These are phyloP conservation scores for Hyperopisus bebe DNA, from an alignment of 2,113 vertebrate genomes.

Conservation along the genomic window DNA sequence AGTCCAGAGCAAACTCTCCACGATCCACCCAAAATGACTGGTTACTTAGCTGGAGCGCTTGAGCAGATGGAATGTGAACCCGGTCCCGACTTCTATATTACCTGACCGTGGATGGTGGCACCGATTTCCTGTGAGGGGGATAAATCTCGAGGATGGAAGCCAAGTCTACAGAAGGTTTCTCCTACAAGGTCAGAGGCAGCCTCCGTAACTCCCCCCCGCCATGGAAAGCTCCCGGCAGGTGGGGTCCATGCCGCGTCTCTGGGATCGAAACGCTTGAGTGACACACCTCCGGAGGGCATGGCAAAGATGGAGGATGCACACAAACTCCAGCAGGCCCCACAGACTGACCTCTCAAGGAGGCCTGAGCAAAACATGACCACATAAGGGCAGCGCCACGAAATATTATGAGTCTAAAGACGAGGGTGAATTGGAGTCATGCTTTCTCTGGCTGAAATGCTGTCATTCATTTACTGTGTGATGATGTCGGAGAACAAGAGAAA, in stretches of 20 bases:
- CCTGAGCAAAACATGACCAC: neutral
- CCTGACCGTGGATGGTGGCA: neutral
- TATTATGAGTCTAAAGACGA: too few species aligned
- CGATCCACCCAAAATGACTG: neutral
- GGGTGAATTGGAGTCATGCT: neutral
- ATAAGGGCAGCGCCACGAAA: neutral
- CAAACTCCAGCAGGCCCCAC: neutral
- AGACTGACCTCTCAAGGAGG: neutral
- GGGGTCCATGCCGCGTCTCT: neutral
- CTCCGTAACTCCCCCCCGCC: neutral
- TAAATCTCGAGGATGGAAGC: neutral
- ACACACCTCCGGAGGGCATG: neutral
- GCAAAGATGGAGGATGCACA: neutral
- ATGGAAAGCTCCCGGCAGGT: neutral
- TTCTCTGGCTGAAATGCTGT: neutral
- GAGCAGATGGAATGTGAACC: neutral
- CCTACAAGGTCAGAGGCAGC: neutral
- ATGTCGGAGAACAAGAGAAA: neutral
- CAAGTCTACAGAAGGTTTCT: neutral
- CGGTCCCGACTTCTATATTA: neutral
- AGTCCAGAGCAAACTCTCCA: neutral
- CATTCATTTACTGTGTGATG: neutral
- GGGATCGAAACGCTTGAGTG: neutral
- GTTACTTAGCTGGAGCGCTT: neutral
- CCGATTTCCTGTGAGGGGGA: neutral